Evolutionary conservation across 2,797 vertebrate genomes (phyloP).

Genomic region (Crenichthys baileyi): DNA sequence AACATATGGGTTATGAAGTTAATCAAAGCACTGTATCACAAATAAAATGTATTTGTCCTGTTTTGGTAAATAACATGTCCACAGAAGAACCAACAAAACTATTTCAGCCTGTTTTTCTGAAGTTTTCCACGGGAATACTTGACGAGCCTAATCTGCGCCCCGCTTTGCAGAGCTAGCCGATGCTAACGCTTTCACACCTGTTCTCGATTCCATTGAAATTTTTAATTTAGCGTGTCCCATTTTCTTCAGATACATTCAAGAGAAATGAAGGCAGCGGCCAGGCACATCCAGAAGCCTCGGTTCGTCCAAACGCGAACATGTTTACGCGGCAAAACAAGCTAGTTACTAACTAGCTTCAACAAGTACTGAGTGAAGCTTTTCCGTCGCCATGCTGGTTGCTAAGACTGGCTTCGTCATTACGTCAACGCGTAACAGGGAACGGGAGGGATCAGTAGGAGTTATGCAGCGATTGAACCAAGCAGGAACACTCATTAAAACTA

Average conservation of each 20-base stretch:
- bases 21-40: background rate
- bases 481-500: background rate
- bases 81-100: background rate
- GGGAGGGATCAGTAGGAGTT: background rate
- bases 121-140: slow-evolving; percentile 3
- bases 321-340: background rate
- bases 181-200: slow-evolving; percentile 70
- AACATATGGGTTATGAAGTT: background rate
- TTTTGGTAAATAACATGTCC: background rate
- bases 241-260: slow-evolving; percentile 39
- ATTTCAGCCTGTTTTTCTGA: slow-evolving; percentile 10
- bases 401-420: slow-evolving; percentile 68
- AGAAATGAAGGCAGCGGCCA: background rate
- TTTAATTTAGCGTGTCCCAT: slow-evolving; percentile 72
- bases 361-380: slow-evolving; percentile 62
- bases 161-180: slow-evolving; percentile 34
- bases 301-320: slow-evolving; percentile 38
- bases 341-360: slow-evolving; percentile 29
- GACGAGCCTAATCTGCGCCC: background rate
- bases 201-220: slow-evolving; percentile 75
- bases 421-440: slow-evolving; percentile 28
- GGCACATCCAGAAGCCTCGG: slow-evolving; percentile 4
- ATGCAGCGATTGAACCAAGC: background rate
- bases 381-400: slow-evolving; percentile 85
- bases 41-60: background rate